These are phyloP conservation scores for Colistium nudipinnis DNA, from an alignment of 2,113 vertebrate genomes.

Conservation along the genomic window DNA sequence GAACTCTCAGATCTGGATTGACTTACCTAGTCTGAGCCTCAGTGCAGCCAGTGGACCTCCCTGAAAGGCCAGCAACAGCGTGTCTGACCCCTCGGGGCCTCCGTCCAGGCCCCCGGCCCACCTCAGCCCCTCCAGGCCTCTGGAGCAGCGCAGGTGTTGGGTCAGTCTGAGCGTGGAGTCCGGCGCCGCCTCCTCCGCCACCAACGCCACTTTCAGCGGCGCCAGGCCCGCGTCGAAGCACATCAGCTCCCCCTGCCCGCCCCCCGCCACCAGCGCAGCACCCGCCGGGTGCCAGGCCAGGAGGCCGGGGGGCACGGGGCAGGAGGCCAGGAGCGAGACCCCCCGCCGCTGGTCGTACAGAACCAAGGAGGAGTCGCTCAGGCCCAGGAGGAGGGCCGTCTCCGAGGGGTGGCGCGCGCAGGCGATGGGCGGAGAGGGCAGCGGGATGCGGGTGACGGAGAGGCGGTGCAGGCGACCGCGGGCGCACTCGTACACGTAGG, in stretches of 20 bases:
- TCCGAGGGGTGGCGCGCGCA: conserved; percentile 86
- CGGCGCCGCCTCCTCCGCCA: conserved; percentile 85
- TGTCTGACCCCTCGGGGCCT: conserved; percentile 62
- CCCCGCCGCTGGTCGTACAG: conserved; percentile 86
- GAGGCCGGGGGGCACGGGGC: conserved; percentile 83
- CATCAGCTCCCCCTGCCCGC: conserved; percentile 89
- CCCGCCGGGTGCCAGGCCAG: conserved; percentile 90
- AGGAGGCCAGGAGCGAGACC: conserved; percentile 81
- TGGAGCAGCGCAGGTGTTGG: conserved; percentile 82
- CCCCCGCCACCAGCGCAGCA: conserved; percentile 84
- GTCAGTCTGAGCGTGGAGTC: conserved; percentile 83
- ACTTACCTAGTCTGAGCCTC: conserved; percentile 89
- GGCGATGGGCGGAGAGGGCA: conserved; percentile 84
- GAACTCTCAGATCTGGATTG: not conserved
- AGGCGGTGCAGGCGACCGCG: conserved; percentile 83
- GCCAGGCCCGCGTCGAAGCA: conserved; percentile 91
- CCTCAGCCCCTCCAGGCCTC: conserved; percentile 85
- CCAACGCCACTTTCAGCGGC: conserved; percentile 85
- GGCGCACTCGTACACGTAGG: conserved; percentile 85
- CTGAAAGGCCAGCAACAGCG: conserved; percentile 87
- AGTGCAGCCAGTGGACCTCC: conserved; percentile 89
- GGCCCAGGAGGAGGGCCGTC: conserved; percentile 87
- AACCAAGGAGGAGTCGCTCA: conserved; percentile 89
- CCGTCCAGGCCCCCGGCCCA: conserved; percentile 79
- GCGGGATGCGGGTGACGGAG: conserved; percentile 82